These are phyloP conservation scores for Pollimyrus isidori DNA, from an alignment of 2,113 vertebrate genomes.

Conservation along the genomic window DNA sequence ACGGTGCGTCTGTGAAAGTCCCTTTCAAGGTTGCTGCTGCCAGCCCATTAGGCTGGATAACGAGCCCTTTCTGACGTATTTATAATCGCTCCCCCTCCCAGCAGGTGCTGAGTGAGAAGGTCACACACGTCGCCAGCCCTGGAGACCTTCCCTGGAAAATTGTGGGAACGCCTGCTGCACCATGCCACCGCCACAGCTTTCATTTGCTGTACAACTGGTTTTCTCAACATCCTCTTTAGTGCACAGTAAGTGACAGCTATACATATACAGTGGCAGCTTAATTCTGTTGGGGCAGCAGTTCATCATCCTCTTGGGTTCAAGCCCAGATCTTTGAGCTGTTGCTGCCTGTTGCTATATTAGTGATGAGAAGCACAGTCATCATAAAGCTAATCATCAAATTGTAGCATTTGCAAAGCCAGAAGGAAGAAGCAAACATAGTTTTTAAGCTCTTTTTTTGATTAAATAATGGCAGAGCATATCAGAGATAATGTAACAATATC, in stretches of 20 bases:
- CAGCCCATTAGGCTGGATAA: slow-evolving; percentile 79
- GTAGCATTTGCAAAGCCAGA: not conserved
- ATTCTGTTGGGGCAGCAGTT: not conserved
- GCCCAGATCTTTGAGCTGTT: not conserved
- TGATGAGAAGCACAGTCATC: not conserved
- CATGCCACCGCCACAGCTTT: not conserved
- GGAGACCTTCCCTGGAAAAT: not conserved
- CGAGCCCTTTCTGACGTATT: slow-evolving; percentile 74
- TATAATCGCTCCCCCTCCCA: slow-evolving; percentile 55
- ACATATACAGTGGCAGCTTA: not conserved
- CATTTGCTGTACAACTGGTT: not conserved
- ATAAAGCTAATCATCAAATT: not conserved
- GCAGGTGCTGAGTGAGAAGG: not conserved
- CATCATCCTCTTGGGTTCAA: not conserved
- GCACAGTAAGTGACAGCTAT: not conserved
- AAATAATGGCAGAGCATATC: not conserved
- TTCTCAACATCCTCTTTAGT: not conserved
- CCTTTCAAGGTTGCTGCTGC: slow-evolving; percentile 71
- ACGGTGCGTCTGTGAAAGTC: slow-evolving; percentile 57
- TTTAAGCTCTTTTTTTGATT: not conserved
- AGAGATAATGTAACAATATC: not conserved
- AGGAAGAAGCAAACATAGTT: not conserved
- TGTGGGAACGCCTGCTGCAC: not conserved
- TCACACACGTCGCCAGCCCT: not conserved
- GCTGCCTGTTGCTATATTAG: not conserved